These are phyloP conservation scores for Ceratosolen fusciceps DNA, from an alignment of 1,140 invertebrate genomes.

Conservation along the genomic window DNA sequence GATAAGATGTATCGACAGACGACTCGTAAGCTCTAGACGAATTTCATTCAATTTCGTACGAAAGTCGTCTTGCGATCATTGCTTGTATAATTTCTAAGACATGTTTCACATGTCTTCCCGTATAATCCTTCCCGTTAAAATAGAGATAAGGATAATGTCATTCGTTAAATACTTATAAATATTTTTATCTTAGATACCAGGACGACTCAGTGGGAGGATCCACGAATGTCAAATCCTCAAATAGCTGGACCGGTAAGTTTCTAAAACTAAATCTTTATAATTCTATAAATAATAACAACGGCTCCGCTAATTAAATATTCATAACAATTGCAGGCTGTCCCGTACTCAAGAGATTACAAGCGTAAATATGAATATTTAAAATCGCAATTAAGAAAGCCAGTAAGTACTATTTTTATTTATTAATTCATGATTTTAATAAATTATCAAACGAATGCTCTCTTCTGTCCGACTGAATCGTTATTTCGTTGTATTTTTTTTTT, in stretches of 20 bases:
- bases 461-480: not conserved
- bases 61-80: no score
- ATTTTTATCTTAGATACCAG: constrained; percentile 85
- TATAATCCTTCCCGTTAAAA: no score
- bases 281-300: not conserved
- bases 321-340: constrained; percentile 81
- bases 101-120: no score
- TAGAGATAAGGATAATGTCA: no score
- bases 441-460: no score
- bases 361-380: constrained; percentile 99
- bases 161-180: constrained; percentile 27
- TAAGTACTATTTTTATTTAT: constrained; percentile 73
- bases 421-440: constrained; percentile 1
- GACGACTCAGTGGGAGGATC: constrained; percentile 99
- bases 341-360: constrained; percentile 98
- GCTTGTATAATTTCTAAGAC: no score
- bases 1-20: no score
- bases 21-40: no score
- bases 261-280: constrained; percentile 8
- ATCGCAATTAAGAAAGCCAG: constrained; percentile 93
- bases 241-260: constrained; percentile 89
- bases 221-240: constrained; percentile 93
- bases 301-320: constrained; percentile 9
- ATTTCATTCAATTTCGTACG: no score
- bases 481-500: no score